Evolutionary conservation across 2,797 vertebrate genomes (phyloP).

Genomic region (Cuniculus paca): DNA sequence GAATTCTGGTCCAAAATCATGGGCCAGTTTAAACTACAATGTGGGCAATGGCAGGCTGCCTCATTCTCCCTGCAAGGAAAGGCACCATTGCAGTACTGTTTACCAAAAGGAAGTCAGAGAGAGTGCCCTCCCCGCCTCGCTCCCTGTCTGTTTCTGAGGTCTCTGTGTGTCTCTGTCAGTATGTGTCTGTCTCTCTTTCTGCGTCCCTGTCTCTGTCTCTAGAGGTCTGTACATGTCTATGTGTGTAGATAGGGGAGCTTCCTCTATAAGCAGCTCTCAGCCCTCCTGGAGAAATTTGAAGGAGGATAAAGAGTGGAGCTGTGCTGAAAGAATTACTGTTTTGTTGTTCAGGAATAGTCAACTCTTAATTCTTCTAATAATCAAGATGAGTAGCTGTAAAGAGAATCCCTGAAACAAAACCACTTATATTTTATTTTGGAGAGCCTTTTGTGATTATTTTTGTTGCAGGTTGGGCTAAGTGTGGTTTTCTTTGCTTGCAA

Average conservation of each 20-base stretch:
- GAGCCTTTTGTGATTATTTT: constrained; percentile 43
- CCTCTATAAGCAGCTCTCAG: not conserved
- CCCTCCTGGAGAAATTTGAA: not conserved
- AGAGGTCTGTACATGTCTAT: too few species aligned
- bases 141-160: too few species aligned
- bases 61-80: constrained; percentile 40
- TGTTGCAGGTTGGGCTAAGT: constrained; percentile 50
- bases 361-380: not conserved
- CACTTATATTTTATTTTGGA: not conserved
- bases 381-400: constrained; percentile 1
- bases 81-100: not conserved
- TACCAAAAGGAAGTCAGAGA: constrained; percentile 1
- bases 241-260: not conserved
- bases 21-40: constrained; percentile 59
- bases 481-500: constrained; percentile 42
- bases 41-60: constrained; percentile 66
- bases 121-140: not conserved
- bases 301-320: not conserved
- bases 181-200: too few species aligned
- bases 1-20: constrained; percentile 52
- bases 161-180: not conserved
- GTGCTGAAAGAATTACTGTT: not conserved
- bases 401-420: not conserved
- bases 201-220: too few species aligned
- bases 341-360: not conserved